Evolutionary conservation across 2,888 invertebrate species (phyloP).

Genomic region (Leucania comma): DNA sequence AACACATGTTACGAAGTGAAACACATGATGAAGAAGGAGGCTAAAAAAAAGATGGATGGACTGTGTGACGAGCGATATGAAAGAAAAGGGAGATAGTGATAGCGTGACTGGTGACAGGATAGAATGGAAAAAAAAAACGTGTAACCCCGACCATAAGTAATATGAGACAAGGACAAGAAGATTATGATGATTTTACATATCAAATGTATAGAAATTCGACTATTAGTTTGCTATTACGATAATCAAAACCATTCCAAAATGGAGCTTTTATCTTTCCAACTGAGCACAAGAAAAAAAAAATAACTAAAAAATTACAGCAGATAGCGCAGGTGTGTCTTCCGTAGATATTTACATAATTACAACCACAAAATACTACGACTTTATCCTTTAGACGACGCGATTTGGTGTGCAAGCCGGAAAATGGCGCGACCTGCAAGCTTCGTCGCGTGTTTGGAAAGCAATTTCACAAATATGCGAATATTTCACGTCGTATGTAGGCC

Average conservation of each 20-base stretch:
- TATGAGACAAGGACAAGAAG: too few relatives aligned
- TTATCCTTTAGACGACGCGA: constrained; percentile 49
- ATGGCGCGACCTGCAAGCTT: constrained; percentile 56
- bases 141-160: too few relatives aligned
- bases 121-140: too few relatives aligned
- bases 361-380: constrained; percentile 40
- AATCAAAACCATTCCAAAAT: neutral
- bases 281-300: constrained; percentile 11
- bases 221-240: neutral
- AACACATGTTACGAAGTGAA: too few relatives aligned
- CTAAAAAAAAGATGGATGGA: too few relatives aligned
- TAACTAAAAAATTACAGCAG: constrained; percentile 1
- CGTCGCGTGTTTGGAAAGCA: constrained; percentile 67
- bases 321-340: constrained; percentile 39
- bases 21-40: too few relatives aligned
- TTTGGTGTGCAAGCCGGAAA: constrained; percentile 61
- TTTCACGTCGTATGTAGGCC: constrained; percentile 53
- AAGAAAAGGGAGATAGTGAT: too few relatives aligned
- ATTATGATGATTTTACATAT: too few relatives aligned
- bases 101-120: too few relatives aligned
- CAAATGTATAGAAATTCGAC: neutral
- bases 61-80: too few relatives aligned
- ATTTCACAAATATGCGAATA: constrained; percentile 67
- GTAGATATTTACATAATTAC: constrained; percentile 51
- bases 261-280: neutral